Base-by-base conservation (phyloP, 2,888 invertebrate species). In the Thereva unica region DNA sequence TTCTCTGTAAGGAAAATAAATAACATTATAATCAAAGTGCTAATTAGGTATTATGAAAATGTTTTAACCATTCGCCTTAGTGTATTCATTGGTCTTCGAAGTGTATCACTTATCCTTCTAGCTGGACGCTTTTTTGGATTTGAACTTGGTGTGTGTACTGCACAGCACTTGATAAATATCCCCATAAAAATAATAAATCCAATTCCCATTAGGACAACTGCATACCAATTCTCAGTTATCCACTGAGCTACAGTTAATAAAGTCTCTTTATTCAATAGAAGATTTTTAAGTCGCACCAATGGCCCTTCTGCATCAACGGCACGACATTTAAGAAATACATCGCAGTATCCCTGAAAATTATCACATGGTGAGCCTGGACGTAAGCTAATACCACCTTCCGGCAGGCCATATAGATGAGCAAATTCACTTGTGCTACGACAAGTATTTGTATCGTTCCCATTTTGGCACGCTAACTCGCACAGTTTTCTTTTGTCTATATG, bases 281-380 rank as follows among this genome's bases (percentile, higher is more conserved):
- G 85, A 83, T 97, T 98, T 85, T 98, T 98, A 67, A 99, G 86
- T 63, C 97, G 87, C 34, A 95, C 96, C 70, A 99, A 84, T 3
- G 99, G 99, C 5, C 99, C 99, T 76, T 99, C 98, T 0, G 98
- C 97, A 83, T 99, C 98, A 34, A 99, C 97, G 0, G 95, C 95
- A 72, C 99, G 90, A 80, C 99, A 99, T 81, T 97, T 97, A 64
- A 95, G 89, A 84, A 99, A 99, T 71, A 99, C 98, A 84, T 99
- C 99, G 84, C 99, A 99, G 83, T 99, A 99, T 63, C 99, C 98
- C 88, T 94, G 93, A 84, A 96, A 99, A 82, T 99, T 97, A 82
- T 99, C 97, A 81, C 99, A 99, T 0, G 99, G 98, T 56, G 97
- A 95, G 34, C 99, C 97, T 5, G 97, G 97, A 59, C 95, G 84